Evolutionary conservation across 2,888 invertebrate species (phyloP).

Genomic region (Rapana venosa): DNA sequence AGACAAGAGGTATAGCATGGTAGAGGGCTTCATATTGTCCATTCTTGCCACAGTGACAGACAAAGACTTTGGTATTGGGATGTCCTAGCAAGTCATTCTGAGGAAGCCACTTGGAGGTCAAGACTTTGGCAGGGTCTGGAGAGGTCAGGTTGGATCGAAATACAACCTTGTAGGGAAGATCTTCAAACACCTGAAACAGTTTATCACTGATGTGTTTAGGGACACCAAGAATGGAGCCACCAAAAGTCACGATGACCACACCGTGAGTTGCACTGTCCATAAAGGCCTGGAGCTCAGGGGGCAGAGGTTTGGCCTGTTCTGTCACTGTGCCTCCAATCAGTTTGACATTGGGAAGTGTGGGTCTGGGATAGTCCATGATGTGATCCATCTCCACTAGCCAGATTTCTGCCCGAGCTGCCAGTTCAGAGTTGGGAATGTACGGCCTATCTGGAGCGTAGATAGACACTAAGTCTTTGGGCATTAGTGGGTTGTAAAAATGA

Average conservation of each 20-base stretch:
- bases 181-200: neutral
- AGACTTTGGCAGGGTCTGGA: neutral
- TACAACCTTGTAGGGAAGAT: neutral
- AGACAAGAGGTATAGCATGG: conserved; percentile 5
- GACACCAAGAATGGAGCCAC: neutral
- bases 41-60: conserved; percentile 14
- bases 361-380: conserved; percentile 7
- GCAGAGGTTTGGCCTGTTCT: conserved; percentile 4
- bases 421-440: neutral
- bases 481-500: neutral
- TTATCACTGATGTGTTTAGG: neutral
- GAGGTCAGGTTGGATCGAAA: conserved; percentile 22
- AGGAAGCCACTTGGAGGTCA: conserved; percentile 2
- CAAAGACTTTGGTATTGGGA: conserved; percentile 3
- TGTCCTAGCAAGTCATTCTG: conserved; percentile 21
- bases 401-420: neutral
- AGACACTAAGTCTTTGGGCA: neutral
- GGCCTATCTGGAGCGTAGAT: conserved; percentile 8
- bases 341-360: conserved; percentile 25
- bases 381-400: conserved; percentile 27
- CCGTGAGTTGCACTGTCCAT: neutral
- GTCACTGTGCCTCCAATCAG: conserved; percentile 5
- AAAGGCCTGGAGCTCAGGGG: neutral
- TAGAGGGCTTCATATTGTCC: conserved; percentile 11
- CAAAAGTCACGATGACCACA: neutral